These are phyloP conservation scores for Dascillus cervinus DNA, from an alignment of 2,888 invertebrate species.

Conservation along the genomic window DNA sequence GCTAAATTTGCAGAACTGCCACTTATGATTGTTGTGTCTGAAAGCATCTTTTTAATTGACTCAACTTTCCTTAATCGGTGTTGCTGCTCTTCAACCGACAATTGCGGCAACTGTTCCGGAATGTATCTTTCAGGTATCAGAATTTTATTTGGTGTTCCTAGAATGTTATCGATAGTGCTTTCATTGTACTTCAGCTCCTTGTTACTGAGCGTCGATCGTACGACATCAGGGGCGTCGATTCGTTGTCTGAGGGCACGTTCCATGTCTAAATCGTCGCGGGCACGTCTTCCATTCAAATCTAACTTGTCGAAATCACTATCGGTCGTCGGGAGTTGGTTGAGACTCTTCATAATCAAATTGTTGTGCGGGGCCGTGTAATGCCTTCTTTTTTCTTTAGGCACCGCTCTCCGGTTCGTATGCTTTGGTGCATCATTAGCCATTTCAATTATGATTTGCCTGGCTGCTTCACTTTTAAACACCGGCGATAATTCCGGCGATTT, in stretches of 20 bases:
- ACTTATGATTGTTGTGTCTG: conserved; percentile 55
- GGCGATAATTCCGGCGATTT: conserved; percentile 61
- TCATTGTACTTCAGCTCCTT: conserved; percentile 63
- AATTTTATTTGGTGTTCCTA: conserved; percentile 85
- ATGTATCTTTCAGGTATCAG: conserved; percentile 87
- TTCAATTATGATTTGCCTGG: conserved; percentile 78
- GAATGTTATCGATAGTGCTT: conserved; percentile 76
- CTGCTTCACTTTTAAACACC: conserved; percentile 80
- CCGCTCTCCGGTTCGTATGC: conserved; percentile 50
- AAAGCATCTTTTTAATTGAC: conserved; percentile 84
- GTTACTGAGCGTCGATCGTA: conserved; percentile 67
- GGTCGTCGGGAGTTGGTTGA: conserved; percentile 32
- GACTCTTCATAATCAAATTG: conserved; percentile 36
- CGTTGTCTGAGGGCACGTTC: conserved; percentile 70
- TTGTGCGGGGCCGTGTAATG: conserved; percentile 79
- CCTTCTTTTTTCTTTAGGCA: conserved; percentile 75
- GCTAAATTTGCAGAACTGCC: conserved; percentile 32
- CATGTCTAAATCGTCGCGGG: conserved; percentile 81
- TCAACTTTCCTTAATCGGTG: conserved; percentile 81
- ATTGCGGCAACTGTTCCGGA: conserved; percentile 81
- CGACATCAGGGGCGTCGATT: conserved; percentile 78
- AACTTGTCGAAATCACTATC: conserved; percentile 31
- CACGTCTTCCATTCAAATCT: conserved; percentile 46
- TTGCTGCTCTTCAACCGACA: conserved; percentile 77
- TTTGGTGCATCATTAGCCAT: conserved; percentile 48